phyloP scores from a whole-genome alignment of 2,888 invertebrate genomes.

The Anticlea derivata region DNA sequence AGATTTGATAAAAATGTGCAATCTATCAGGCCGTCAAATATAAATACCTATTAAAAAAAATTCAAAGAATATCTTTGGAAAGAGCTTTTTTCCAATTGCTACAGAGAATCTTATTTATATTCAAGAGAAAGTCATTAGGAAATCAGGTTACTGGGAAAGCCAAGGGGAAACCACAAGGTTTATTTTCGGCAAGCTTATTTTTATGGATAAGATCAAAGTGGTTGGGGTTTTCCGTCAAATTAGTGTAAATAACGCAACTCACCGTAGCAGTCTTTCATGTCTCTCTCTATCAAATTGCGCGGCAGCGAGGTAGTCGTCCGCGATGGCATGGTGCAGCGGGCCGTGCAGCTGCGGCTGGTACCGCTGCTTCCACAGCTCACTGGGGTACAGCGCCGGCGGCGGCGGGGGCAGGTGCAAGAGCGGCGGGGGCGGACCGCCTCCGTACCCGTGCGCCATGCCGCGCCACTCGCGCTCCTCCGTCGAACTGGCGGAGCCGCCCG shows the following conservation, averaged over 20 bases:
- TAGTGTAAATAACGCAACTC: no score
- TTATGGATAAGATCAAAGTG: no score
- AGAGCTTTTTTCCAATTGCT: no score
- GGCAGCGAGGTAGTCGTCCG: slow-evolving; percentile 79
- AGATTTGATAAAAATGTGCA: neutral
- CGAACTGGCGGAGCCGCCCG: slow-evolving; percentile 89
- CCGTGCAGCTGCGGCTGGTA: slow-evolving; percentile 82
- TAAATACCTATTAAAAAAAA: no score
- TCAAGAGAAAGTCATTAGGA: no score
- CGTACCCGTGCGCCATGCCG: slow-evolving; percentile 88
- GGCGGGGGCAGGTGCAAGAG: slow-evolving; percentile 76
- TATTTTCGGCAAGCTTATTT: no score
- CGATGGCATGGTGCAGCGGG: slow-evolving; percentile 79
- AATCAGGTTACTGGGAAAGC: no score
- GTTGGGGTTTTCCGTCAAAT: no score
- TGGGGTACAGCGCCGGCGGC: slow-evolving; percentile 80
- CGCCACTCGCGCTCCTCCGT: slow-evolving; percentile 91
- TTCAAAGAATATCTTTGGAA: no score
- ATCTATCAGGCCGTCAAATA: no score
- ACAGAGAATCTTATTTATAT: neutral
- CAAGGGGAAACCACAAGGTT: neutral
- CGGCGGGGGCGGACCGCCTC: slow-evolving; percentile 86
- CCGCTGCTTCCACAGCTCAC: slow-evolving; percentile 85
- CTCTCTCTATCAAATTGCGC: slow-evolving; percentile 86
- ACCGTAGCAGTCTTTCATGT: slow-evolving; percentile 88